A percentile compares a stretch with the other conserved stretches of the same genome.
Evolutionary conservation across 2,888 invertebrate species (phyloP).

Genomic region (Acanthoscelides obtectus): DNA sequence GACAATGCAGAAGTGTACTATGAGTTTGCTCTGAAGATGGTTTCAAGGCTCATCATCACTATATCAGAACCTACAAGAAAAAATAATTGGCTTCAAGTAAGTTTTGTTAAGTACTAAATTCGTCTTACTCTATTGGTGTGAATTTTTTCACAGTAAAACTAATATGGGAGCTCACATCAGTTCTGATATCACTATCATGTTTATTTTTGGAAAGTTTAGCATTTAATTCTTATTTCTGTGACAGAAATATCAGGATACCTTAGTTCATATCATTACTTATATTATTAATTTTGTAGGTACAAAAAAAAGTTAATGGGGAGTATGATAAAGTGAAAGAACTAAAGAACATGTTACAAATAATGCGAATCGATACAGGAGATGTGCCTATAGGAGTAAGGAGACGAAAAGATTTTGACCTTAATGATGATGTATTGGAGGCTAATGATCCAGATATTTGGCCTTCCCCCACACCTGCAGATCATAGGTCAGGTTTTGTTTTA

Average conservation of each 20-base stretch:
- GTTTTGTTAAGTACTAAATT: conserved; percentile 24
- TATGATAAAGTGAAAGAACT: conserved; percentile 87
- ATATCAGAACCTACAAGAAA: conserved; percentile 77
- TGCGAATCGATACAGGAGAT: conserved; percentile 64
- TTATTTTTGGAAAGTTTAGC: no score
- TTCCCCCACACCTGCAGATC: conserved; percentile 72
- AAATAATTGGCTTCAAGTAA: conserved; percentile 86
- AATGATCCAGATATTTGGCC: conserved; percentile 87
- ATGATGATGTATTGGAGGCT: conserved; percentile 52
- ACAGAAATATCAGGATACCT: no score
- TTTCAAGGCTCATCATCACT: conserved; percentile 75
- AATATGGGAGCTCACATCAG: background rate
- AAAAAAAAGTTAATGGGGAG: conserved; percentile 83
- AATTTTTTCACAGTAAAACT: no score
- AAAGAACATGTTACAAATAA: conserved; percentile 68
- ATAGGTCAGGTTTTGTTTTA: conserved; percentile 47
- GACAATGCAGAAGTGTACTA: conserved; percentile 92
- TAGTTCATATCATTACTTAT: no score
- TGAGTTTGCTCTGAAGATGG: conserved; percentile 87
- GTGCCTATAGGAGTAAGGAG: conserved; percentile 50
- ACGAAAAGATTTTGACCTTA: conserved; percentile 55
- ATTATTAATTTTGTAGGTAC: conserved; percentile 57
- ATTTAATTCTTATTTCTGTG: no score
- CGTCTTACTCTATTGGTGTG: conserved; percentile 2
- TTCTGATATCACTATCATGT: background rate